phyloP scores from a whole-genome alignment of 2,113 vertebrate genomes.

The Onychostruthus taczanowskii region DNA sequence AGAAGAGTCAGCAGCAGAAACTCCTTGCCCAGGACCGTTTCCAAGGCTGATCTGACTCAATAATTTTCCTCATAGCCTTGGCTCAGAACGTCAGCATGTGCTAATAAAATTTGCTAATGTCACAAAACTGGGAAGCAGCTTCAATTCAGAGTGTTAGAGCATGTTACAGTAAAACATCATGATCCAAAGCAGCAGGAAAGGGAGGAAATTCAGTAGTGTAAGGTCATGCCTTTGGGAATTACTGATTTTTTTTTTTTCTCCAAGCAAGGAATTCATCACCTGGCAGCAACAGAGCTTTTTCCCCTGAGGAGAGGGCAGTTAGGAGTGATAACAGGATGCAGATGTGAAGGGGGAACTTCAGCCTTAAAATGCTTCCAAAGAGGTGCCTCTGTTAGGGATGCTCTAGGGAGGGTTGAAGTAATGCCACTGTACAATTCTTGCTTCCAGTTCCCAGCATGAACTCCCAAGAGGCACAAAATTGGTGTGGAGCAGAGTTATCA shows the following conservation, averaged over 20 bases:
- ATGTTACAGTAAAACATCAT: neutral
- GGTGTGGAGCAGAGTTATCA: neutral
- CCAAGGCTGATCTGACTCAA: neutral
- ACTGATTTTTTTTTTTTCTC: neutral
- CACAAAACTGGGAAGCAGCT: neutral
- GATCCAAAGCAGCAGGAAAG: neutral
- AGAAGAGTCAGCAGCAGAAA: neutral
- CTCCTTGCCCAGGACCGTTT: neutral
- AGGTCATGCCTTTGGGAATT: neutral
- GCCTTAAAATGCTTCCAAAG: neutral
- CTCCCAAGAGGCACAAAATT: neutral
- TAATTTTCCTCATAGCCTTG: neutral
- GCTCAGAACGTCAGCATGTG: neutral
- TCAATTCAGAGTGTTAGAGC: neutral
- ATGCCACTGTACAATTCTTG: neutral
- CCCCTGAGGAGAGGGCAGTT: neutral
- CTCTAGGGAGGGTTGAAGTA: neutral
- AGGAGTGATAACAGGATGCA: neutral
- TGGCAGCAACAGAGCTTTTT: neutral
- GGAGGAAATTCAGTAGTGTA: neutral
- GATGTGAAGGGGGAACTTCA: neutral
- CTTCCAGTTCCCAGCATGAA: neutral
- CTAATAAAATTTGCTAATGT: constrained; percentile 2
- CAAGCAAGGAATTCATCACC: neutral
- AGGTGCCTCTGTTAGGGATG: neutral